Base-by-base conservation (phyloP, 2,888 invertebrate species). In the Chrysodeixis includens region DNA sequence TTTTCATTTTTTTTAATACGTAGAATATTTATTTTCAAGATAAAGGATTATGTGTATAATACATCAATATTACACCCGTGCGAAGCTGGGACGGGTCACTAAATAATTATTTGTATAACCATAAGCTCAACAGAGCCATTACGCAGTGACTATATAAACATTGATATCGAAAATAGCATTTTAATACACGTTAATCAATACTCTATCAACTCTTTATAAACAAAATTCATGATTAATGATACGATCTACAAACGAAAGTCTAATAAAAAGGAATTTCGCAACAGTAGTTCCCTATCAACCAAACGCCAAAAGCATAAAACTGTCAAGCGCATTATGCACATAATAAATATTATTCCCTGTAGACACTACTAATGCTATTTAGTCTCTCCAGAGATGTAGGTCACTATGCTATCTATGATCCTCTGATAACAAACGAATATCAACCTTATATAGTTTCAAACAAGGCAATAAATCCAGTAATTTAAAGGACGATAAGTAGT, bases 261-360 rank as follows among this genome's bases (percentile, higher is more conserved):
- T 60, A 66, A 92, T 86, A 85, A 87, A 90, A 87, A 84, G 83
- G 84, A 89, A 85, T 77, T 83, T 78, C 56, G 79, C 78, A 82
- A 83, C 85, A 85, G 90, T 90, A 78, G 73, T 66, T 84, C 79
- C 87, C 85, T 88, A 90, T 90, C 88, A 88, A 90, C 92, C 86
- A 83, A 90, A 92, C 78, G 93, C 90, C 90, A 85, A 93, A 92
- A 86, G 90, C 93, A 95, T 95, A 95, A 95, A 95, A 94, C 88
- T 89, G 95, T 95, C 95, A 93, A 87, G 90, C 90, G 93, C 94
- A 93, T 93, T 91, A 92, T 93, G 93, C 94, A 94, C 89, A 90
- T 93, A 83, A 94, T 94, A 94, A 93, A 94, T 94, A 94, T 93
- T 88, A 92, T 89, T 90, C 95, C 94, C 95, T 85, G 80, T 83